Evolutionary conservation across 2,113 vertebrate genomes (phyloP), one percentile per base, ranked within the genome.

Genomic region (Trachemys scripta): DNA sequence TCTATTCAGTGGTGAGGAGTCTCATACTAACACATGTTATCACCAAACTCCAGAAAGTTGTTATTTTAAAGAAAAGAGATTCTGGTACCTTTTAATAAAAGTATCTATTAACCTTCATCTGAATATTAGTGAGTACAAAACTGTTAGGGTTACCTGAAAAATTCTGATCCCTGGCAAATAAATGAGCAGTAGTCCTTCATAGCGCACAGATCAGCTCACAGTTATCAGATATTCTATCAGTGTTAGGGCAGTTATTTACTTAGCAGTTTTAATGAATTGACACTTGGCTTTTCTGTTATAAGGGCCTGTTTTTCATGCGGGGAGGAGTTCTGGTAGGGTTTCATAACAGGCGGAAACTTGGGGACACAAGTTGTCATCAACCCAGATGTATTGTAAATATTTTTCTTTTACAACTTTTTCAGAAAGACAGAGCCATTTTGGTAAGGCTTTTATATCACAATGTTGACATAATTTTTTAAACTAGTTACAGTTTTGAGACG

Each of bases 181-280:
- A 13, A 72, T 4, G 12, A 80, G 29, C 65, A 3, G 4, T 47
- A 78, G 19, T 14, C 65, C 11, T 3, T 1, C 2, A 3, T 8
- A 54, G 72, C 35, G 69, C 1, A 0, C 50, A 0, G 0, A 3
- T 25, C 62, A 10, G 79, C 2, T 69, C 47, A 85, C 47, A 87
- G 84, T 85, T 89, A 82, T 2, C 80, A 59, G 12, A 59, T 79
- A 42, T 31, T 42, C 86, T 45, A 35, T 6, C 72, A 11, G 0
- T 49, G 62, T 80, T 59, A 45, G 51, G 45, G 13, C 19, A 45
- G 9, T 4, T 93, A 38, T 92, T 89, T 57, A 51, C 79, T 90
- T 59, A 86, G 80, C 54, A 89, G 94, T 94, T 92, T 78, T 89
- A 87, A 51, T 69, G 90, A 49, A 38, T 2, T 35, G 31, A 72